Conservation (phyloP, 2,888 invertebrate species). For the Xestia ashworthii region DNA sequence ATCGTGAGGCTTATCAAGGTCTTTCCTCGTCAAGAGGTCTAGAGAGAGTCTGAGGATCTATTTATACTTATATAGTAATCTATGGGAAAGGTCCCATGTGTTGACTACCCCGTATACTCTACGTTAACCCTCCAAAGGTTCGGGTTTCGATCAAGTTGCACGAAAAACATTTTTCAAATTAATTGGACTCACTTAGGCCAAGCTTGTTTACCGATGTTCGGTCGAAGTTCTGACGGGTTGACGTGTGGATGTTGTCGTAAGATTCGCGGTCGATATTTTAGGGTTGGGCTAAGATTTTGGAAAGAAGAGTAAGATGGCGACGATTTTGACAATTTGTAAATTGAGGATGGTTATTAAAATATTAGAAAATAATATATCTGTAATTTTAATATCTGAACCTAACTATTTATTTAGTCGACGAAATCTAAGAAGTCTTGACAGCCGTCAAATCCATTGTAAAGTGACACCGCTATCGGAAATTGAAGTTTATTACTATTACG, state of each 20-base stretch:
- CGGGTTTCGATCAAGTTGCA: slow-evolving; percentile 71
- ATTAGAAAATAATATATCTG: background rate
- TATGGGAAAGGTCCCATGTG: slow-evolving; percentile 15
- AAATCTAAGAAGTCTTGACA: too few species aligned
- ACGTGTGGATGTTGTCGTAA: slow-evolving; percentile 48
- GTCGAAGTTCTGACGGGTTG: slow-evolving; percentile 57
- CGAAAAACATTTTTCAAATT: slow-evolving; percentile 78
- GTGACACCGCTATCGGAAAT: too few species aligned
- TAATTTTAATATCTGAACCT: background rate
- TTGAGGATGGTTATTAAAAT: background rate
- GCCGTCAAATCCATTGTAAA: too few species aligned
- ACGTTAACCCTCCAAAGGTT: slow-evolving; percentile 62
- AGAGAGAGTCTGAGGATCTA: too few species aligned
- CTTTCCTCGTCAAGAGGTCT: too few species aligned
- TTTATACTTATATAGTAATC: background rate
- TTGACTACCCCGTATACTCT: background rate
- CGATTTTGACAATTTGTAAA: background rate
- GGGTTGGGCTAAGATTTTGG: slow-evolving; percentile 9
- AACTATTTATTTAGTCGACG: too few species aligned
- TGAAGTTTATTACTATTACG: too few species aligned
- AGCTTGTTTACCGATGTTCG: slow-evolving; percentile 68
- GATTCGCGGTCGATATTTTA: slow-evolving; percentile 40
- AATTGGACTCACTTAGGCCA: slow-evolving; percentile 70
- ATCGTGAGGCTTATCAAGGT: background rate
- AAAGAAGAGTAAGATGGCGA: background rate